Percentiles rank a stretch among this genome's conserved stretches.
Evolutionary conservation across 2,888 invertebrate genomes (phyloP).

Genomic region (Athalia circularis): DNA sequence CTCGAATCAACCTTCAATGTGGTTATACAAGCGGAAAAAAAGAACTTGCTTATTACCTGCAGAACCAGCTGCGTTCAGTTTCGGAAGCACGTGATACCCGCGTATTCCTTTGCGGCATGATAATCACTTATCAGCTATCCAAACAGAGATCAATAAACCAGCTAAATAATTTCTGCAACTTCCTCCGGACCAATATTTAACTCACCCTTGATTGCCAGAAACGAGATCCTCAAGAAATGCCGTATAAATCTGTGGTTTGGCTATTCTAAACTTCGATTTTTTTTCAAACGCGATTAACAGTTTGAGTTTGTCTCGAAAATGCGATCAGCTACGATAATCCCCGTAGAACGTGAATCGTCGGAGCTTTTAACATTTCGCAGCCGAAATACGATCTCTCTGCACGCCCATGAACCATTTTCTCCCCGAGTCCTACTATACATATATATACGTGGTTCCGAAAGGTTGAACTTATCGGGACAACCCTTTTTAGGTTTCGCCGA

Average conservation of each 20-base stretch:
- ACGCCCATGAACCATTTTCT: too few relatives aligned
- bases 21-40: constrained; percentile 11
- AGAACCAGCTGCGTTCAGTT: constrained; percentile 8
- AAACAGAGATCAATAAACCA: neutral
- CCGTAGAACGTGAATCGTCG: too few relatives aligned
- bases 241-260: too few relatives aligned
- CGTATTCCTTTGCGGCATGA: neutral
- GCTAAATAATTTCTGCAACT: too few relatives aligned
- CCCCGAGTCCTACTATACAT: too few relatives aligned
- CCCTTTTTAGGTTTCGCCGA: constrained; percentile 20
- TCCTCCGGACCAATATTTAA: neutral
- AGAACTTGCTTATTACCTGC: neutral
- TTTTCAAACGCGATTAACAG: neutral
- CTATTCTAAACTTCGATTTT: neutral
- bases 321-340: neutral
- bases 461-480: neutral
- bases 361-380: too few relatives aligned
- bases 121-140: neutral
- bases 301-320: neutral
- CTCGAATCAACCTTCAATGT: constrained; percentile 1
- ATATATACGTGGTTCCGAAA: neutral
- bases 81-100: neutral
- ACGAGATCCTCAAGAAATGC: neutral
- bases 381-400: too few relatives aligned
- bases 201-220: neutral